Percentiles rank a stretch among this genome's conserved stretches.
Evolutionary conservation across 2,888 invertebrate species (phyloP).

Genomic region (Baronia brevicornis): DNA sequence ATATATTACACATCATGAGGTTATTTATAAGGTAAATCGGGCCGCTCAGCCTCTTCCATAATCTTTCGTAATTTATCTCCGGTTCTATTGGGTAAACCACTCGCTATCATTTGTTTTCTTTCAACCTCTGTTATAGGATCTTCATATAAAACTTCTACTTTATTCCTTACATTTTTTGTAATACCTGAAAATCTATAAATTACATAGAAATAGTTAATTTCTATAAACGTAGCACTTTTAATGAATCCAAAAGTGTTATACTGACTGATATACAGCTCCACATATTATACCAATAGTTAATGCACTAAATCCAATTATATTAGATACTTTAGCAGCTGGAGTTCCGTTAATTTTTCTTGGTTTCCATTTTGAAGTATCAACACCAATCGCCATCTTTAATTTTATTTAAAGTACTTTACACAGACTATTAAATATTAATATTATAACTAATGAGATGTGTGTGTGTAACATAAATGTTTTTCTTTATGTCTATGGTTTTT

Average conservation of each 20-base stretch:
- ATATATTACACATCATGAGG: constrained; percentile 11
- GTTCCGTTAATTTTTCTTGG: constrained; percentile 80
- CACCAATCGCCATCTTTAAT: constrained; percentile 63
- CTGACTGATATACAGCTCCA: constrained; percentile 71
- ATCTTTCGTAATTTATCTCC: constrained; percentile 35
- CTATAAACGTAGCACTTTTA: too few species aligned
- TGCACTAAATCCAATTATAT: constrained; percentile 65
- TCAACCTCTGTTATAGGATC: constrained; percentile 62
- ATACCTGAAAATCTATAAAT: constrained; percentile 42
- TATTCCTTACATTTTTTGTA: constrained; percentile 40
- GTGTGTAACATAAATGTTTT: too few species aligned
- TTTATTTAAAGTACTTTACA: constrained; percentile 18
- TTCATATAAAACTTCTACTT: constrained; percentile 42
- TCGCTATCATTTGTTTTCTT: constrained; percentile 51
- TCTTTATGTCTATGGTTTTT: too few species aligned
- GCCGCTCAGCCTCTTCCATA: constrained; percentile 35
- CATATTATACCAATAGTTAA: constrained; percentile 52
- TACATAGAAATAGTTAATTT: constrained; percentile 34
- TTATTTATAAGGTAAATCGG: constrained; percentile 47
- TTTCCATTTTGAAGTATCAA: constrained; percentile 77
- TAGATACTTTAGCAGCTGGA: constrained; percentile 74
- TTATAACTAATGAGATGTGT: constrained; percentile 1
- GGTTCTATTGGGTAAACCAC: constrained; percentile 40
- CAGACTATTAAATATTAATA: background rate
- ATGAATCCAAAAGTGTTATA: too few species aligned